These are phyloP conservation scores for Phoenicopterus ruber DNA, from an alignment of 2,113 vertebrate species.

Conservation along the genomic window DNA sequence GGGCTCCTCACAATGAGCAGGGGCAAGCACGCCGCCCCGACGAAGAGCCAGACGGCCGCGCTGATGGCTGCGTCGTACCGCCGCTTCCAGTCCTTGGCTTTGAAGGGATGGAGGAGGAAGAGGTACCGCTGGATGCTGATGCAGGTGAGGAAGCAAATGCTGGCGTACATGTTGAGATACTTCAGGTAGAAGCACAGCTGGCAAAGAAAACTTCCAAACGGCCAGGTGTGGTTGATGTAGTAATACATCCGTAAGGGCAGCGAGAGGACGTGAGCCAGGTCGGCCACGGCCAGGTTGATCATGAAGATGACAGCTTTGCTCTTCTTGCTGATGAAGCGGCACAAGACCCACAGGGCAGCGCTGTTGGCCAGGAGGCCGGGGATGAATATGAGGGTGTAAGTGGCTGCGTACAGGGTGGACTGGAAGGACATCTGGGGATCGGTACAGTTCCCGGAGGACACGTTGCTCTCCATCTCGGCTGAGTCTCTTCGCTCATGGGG, in stretches of 20 bases:
- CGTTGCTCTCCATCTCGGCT: conserved; percentile 24
- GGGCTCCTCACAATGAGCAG: conserved; percentile 80
- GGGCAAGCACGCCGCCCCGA: conserved; percentile 77
- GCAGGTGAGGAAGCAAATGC: conserved; percentile 85
- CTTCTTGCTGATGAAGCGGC: conserved; percentile 80
- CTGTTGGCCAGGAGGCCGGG: conserved; percentile 86
- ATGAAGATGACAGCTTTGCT: conserved; percentile 89
- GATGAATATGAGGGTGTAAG: conserved; percentile 85
- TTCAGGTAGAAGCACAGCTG: conserved; percentile 90
- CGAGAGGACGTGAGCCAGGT: conserved; percentile 84
- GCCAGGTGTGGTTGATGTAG: conserved; percentile 81
- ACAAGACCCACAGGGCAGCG: conserved; percentile 82
- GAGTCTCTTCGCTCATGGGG: background rate
- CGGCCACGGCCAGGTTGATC: conserved; percentile 85
- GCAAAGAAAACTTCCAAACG: conserved; percentile 78
- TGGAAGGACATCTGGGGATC: conserved; percentile 60
- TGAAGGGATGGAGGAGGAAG: conserved; percentile 83
- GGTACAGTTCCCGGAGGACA: conserved; percentile 37
- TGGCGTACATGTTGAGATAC: conserved; percentile 90
- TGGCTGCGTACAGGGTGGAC: conserved; percentile 76
- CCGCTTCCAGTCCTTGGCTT: conserved; percentile 80
- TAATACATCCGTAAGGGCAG: conserved; percentile 85
- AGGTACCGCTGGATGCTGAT: conserved; percentile 86
- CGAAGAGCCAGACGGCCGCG: conserved; percentile 75
- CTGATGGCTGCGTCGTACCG: conserved; percentile 82